phyloP scores from a whole-genome alignment of 1,140 invertebrate genomes.

The Chrysomallon squamiferum region DNA sequence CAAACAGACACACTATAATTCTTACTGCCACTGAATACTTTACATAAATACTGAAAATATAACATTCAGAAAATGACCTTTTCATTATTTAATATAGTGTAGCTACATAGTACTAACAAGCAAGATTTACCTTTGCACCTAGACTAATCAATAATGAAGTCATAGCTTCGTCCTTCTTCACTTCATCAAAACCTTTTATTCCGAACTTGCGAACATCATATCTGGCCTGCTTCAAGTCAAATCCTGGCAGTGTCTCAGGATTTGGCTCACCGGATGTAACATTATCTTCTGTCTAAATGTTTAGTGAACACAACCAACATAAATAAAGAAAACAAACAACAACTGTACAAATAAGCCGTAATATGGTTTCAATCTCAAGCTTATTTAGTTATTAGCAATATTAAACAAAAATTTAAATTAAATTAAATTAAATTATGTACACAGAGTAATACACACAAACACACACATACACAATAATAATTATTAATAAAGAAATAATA shows the following conservation, averaged over 20 bases:
- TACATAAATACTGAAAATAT: too few relatives aligned
- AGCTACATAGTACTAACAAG: too few relatives aligned
- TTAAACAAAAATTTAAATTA: not conserved
- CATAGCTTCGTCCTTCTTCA: not conserved
- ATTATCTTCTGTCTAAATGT: not conserved
- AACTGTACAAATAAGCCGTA: not conserved
- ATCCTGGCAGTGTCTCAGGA: not conserved
- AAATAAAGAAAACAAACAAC: too few relatives aligned
- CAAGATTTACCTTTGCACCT: slow-evolving; percentile 4
- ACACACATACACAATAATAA: too few relatives aligned
- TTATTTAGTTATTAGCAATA: not conserved
- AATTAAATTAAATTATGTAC: not conserved
- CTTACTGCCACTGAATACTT: too few relatives aligned
- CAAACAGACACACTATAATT: not conserved
- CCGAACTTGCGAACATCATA: slow-evolving; percentile 8
- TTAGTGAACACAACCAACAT: not conserved
- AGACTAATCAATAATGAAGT: slow-evolving; percentile 1
- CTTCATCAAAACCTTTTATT: slow-evolving; percentile 5
- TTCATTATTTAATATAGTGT: too few relatives aligned
- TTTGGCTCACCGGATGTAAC: not conserved
- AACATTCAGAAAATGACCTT: too few relatives aligned
- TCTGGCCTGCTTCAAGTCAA: slow-evolving; percentile 4
- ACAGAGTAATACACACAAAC: not conserved
- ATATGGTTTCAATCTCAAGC: not conserved
- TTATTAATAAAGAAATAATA: too few relatives aligned